Evolutionary conservation across 2,797 vertebrate genomes (phyloP), one percentile per base, ranked within the genome.

Genomic region (Pangasius mekongensis): DNA sequence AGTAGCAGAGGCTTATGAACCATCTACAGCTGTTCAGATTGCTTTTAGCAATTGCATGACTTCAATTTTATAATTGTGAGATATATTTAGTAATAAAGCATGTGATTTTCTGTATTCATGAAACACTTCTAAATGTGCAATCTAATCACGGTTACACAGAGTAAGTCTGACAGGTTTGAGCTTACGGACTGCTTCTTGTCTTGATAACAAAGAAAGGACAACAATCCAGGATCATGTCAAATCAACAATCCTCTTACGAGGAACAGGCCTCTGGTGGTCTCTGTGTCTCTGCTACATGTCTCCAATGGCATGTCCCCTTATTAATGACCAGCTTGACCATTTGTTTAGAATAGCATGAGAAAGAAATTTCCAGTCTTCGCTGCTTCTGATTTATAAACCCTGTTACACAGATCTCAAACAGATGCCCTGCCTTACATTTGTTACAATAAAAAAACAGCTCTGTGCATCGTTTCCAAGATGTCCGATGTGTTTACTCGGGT

Each of bases 361-460:
- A 36, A 80, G 52, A 56, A 0, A 36, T 58, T 80, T 36, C 80
- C 43, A 30, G 43, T 67, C 62, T 83, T 52, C 6, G 39, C 60
- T 30, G 81, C 58, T 83, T 36, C 27, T 16, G 33, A 43, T 62
- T 36, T 24, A 3, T 81, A 27, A 81, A 39, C 54, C 16, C 33
- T 58, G 54, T 58, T 80, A 30, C 33, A 30, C 33, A 30, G 62
- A 33, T 30, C 49, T 20, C 9, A 33, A 84, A 52, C 82, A 9
- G 36, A 64, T 47, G 10, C 2, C 56, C 20, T 43, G 56, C 18
- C 82, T 84, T 84, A 54, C 43, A 69, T 18, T 49, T 66, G 39
- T 64, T 47, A 47, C 56, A 83, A 64, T 83, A 60, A 78, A 78
- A 77, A 16, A n/a, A n/a, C 58, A 39, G 54, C 78, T 81, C 80